Conservation (phyloP, 2,113 vertebrate genomes). For the Pedetes capensis region DNA sequence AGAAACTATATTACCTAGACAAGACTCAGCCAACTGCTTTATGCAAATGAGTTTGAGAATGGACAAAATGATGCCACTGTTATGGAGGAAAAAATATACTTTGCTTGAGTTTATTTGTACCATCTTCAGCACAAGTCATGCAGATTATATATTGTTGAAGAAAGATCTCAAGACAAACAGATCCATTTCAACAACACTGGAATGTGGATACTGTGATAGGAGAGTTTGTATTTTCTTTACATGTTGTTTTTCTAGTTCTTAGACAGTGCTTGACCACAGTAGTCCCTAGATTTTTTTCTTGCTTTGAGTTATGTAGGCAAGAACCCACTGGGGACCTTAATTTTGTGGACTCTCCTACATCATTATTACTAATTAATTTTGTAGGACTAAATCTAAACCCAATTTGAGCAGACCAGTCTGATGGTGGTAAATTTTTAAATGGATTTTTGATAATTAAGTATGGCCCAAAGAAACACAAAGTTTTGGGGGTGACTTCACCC, state of each 20-base stretch:
- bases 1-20: no score
- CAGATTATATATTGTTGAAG: not conserved
- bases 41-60: not conserved
- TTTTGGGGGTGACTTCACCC: no score
- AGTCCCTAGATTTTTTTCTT: fast-evolving
- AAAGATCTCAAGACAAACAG: not conserved
- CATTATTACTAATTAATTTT: not conserved
- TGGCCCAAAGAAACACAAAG: no score
- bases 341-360: not conserved
- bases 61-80: not conserved
- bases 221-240: no score
- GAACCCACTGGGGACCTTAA: not conserved
- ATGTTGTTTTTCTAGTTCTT: fast-evolving
- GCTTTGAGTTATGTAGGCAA: not conserved
- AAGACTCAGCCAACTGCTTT: not conserved
- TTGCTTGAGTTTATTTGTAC: not conserved
- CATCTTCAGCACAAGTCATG: not conserved
- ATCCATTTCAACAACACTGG: not conserved
- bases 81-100: not conserved
- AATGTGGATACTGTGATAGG: no score
- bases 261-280: not conserved
- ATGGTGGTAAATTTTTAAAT: not conserved
- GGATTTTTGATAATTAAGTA: not conserved
- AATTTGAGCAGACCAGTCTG: not conserved
- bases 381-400: not conserved